phyloP scores from a whole-genome alignment of 2,888 invertebrate genomes.

The Antitype chi region DNA sequence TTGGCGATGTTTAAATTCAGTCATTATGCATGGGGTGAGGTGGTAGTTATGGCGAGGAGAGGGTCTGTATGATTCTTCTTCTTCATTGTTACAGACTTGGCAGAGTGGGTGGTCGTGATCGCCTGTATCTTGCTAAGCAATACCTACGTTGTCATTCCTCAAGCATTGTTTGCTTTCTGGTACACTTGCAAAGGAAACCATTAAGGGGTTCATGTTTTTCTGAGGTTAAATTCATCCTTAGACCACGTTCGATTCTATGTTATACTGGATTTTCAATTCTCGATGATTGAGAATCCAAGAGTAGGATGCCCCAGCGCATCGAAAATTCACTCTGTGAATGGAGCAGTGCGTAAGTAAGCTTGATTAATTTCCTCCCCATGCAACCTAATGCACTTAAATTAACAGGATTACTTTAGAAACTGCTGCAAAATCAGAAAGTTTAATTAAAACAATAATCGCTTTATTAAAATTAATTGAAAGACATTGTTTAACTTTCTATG shows the following conservation, averaged over 20 bases:
- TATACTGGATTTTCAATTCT: no score
- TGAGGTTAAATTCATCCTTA: no score
- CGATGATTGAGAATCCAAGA: no score
- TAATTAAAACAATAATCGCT: slow-evolving; percentile 44
- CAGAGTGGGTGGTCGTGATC: neutral
- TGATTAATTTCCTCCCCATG: slow-evolving; percentile 22
- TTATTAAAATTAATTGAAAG: slow-evolving; percentile 38
- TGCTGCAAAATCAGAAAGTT: slow-evolving; percentile 20
- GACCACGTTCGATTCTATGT: no score
- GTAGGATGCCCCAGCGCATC: no score
- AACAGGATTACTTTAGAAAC: slow-evolving; percentile 20
- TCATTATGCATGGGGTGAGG: slow-evolving; percentile 51
- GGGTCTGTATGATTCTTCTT: neutral
- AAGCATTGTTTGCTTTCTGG: neutral
- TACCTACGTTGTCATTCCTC: neutral
- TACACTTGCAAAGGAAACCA: neutral
- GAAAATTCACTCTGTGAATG: no score
- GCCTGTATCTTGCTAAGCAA: no score
- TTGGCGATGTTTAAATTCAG: slow-evolving; percentile 57
- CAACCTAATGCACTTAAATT: slow-evolving; percentile 13
- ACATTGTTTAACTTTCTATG: slow-evolving; percentile 31
- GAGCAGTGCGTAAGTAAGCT: neutral
- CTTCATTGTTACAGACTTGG: neutral
- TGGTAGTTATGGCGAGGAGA: slow-evolving; percentile 25
- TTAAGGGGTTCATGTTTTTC: no score